These are phyloP conservation scores for Caenorhabditis doughertyi DNA, from an alignment of 2,888 invertebrate species.

Conservation along the genomic window DNA sequence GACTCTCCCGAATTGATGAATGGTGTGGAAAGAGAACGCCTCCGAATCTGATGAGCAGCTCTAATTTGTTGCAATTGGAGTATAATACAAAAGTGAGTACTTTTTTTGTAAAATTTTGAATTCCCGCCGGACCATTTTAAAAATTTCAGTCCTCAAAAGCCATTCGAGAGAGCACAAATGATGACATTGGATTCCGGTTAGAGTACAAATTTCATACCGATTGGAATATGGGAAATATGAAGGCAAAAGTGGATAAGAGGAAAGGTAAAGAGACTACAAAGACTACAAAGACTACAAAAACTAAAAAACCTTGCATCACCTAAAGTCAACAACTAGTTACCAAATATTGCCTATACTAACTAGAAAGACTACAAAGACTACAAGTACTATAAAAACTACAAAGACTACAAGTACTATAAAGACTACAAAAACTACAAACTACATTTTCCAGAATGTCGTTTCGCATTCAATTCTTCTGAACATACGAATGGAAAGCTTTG, in stretches of 20 bases:
- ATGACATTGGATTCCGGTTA: conserved; percentile 70
- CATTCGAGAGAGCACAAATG: conserved; percentile 61
- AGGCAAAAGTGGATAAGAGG: conserved; percentile 69
- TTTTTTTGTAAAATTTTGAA: background rate
- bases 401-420: no score
- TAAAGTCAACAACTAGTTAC: no score
- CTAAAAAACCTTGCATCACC: no score
- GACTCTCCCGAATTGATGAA: conserved; percentile 91
- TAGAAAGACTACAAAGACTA: no score
- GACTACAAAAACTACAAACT: no score
- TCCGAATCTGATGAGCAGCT: conserved; percentile 94
- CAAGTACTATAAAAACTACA: no score
- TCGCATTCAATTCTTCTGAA: conserved; percentile 91
- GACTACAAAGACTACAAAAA: no score
- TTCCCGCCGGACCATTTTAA: background rate
- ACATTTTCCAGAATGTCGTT: conserved; percentile 86
- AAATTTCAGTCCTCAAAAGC: conserved; percentile 63
- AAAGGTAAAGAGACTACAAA: conserved; percentile 56
- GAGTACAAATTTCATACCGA: conserved; percentile 74
- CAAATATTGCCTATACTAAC: no score
- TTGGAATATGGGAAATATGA: conserved; percentile 74
- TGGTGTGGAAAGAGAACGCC: conserved; percentile 91
- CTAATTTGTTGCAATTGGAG: conserved; percentile 91
- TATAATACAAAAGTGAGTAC: conserved; percentile 85
- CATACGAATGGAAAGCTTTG: conserved; percentile 90